Evolutionary conservation across 2,113 vertebrate genomes (phyloP).

Genomic region (Halichoeres trimaculatus): DNA sequence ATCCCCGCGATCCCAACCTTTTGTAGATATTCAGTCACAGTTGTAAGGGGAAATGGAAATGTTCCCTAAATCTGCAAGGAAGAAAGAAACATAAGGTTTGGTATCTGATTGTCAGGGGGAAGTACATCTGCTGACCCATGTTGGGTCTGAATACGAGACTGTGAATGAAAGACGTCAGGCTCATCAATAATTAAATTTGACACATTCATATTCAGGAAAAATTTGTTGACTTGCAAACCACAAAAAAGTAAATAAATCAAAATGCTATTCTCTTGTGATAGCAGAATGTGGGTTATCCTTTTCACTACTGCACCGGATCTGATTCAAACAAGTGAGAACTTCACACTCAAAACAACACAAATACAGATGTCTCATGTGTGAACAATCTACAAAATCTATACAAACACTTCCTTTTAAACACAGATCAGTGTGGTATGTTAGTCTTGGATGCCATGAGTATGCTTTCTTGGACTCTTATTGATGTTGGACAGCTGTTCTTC

Average conservation of each 20-base stretch:
- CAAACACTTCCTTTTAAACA: background rate
- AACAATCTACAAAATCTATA: background rate
- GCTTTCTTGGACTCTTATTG: constrained; percentile 36
- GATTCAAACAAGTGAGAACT: constrained; percentile 22
- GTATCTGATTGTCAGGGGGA: background rate
- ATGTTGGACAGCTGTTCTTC: constrained; percentile 15
- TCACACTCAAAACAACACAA: background rate
- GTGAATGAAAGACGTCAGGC: no score
- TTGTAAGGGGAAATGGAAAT: constrained; percentile 70
- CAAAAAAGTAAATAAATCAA: no score
- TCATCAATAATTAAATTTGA: no score
- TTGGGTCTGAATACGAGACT: no score
- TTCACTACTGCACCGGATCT: background rate
- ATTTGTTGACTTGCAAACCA: no score
- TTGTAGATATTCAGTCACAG: constrained; percentile 85
- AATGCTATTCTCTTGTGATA: no score
- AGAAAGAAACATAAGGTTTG: background rate
- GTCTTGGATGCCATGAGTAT: constrained; percentile 18
- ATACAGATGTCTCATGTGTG: constrained; percentile 18
- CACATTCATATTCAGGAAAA: no score
- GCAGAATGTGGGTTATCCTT: background rate
- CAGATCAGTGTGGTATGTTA: background rate
- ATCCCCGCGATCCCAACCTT: constrained; percentile 84
- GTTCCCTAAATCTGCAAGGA: constrained; percentile 67
- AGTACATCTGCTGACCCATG: no score